These are phyloP conservation scores for Peromyscus melanophrys DNA, from an alignment of 2,797 vertebrate species.

Conservation along the genomic window DNA sequence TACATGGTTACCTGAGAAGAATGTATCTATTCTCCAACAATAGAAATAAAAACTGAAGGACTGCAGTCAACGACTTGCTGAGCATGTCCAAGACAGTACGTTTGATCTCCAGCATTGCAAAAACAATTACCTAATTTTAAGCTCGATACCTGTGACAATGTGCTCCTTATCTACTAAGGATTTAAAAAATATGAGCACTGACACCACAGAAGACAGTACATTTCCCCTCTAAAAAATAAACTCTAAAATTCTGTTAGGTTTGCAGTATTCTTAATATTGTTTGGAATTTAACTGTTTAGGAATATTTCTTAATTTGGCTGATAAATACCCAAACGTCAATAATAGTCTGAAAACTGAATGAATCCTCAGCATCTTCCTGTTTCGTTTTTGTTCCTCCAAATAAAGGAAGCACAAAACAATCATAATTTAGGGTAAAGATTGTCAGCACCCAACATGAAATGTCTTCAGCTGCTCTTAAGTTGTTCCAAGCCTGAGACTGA, in stretches of 20 bases:
- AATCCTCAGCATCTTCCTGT: slow-evolving; percentile 43
- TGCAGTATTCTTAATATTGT: not conserved
- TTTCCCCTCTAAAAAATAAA: slow-evolving; percentile 54
- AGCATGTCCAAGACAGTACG: not conserved
- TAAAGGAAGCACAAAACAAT: slow-evolving; percentile 42
- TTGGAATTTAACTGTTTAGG: slow-evolving; percentile 48
- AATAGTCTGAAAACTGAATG: slow-evolving; percentile 28
- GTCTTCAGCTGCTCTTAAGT: slow-evolving; percentile 38
- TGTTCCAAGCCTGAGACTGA: slow-evolving; percentile 23
- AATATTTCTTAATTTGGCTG: slow-evolving; percentile 39
- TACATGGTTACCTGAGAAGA: not conserved
- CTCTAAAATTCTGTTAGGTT: slow-evolving; percentile 27
- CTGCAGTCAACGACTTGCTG: not conserved
- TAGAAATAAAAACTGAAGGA: slow-evolving; percentile 61
- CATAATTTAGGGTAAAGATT: not conserved
- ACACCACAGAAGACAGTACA: not conserved
- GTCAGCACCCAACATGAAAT: slow-evolving; percentile 49
- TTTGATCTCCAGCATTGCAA: not conserved
- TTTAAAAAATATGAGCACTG: slow-evolving; percentile 15
- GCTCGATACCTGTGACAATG: not conserved
- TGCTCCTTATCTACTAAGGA: not conserved
- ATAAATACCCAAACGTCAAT: slow-evolving; percentile 42
- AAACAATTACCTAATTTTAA: not conserved
- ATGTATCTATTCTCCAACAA: not conserved
- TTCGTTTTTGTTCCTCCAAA: slow-evolving; percentile 36